A percentile compares a stretch with the other conserved stretches of the same genome.
Evolutionary conservation across 2,113 vertebrate species (phyloP).

Genomic region (Leucoraja erinaceus): DNA sequence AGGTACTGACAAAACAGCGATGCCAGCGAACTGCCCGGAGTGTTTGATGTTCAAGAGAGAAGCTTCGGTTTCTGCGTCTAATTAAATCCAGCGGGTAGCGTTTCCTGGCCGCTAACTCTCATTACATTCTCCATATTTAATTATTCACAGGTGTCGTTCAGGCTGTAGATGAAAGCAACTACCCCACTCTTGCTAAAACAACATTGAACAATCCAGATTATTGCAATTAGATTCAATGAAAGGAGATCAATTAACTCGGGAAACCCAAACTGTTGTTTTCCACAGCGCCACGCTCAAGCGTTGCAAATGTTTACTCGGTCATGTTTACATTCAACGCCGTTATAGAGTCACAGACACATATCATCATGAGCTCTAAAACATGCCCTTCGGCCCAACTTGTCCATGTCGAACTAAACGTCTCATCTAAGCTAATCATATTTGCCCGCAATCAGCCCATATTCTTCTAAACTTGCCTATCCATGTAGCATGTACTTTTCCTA

Average conservation of each 20-base stretch:
- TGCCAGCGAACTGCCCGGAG: constrained; percentile 51
- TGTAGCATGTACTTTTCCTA: no score
- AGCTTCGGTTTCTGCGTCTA: constrained; percentile 66
- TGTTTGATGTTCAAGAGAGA: constrained; percentile 59
- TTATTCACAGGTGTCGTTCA: constrained; percentile 70
- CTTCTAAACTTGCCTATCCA: no score
- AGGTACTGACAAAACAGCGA: not conserved
- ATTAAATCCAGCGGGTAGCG: constrained; percentile 75
- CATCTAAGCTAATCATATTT: no score
- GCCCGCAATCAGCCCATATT: no score
- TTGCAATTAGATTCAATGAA: not conserved
- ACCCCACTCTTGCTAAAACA: not conserved
- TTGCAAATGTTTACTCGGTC: no score
- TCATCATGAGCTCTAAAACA: no score
- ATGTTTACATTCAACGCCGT: no score
- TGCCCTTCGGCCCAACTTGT: no score
- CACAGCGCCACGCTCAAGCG: no score
- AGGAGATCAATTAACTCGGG: not conserved
- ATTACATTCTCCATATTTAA: constrained; percentile 62
- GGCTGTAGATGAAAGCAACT: not conserved
- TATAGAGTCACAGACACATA: no score
- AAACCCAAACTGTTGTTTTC: not conserved
- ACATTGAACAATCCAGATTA: not conserved
- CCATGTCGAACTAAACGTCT: no score
- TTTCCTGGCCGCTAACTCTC: constrained; percentile 62